Base-by-base conservation (phyloP, 1,140 invertebrate genomes). In the Eulimnadia texana region DNA sequence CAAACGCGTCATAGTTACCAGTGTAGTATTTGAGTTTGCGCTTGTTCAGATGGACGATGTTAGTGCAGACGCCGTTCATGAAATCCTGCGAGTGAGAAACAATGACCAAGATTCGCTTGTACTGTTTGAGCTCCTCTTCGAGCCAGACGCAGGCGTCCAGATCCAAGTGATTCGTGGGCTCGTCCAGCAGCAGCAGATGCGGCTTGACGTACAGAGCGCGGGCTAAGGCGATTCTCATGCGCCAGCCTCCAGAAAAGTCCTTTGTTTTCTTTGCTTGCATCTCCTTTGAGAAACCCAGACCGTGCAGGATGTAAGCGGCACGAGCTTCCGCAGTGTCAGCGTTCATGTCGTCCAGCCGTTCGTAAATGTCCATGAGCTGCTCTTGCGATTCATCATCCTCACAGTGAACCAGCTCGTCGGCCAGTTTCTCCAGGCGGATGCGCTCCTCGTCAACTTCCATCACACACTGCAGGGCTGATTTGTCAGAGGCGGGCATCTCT, bases 11-110 rank as follows among this genome's bases (percentile, higher is more conserved):
- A 72, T 98, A 99, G 75, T 98, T 87, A 69, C 85, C 85, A 19
- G 87, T 88, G 73, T 92, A 99, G 74, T 94, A 95, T 70, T 96
- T 92, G 0, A 99, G 79, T 58, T 89, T 85, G 67, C 90, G 90
- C 70, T 95, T 87, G 69, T 91, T 85, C 70, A 99, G 82, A 74
- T 99, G 94, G 67, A 99, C 86, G 60, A 98, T 98, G 73, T 99
- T 98, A 19, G 93, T 99, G 75, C 96, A 99, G 50, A 99, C 93
- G 62, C 95, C 95, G 74, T 99, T 99, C 62, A 99, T 77, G 72
- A 99, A 99, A 83, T 99, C 97, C 79, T 99, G 96, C 3, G 97
- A 99, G 75, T 99, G 97, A 1, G 95, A 99, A 66, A 99, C 94
- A 55, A 99, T 84, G n/a, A 99, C 88, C 66, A 99, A 76, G 74